Conservation (phyloP, 2,888 invertebrate genomes). For the Nomada ferruginata region DNA sequence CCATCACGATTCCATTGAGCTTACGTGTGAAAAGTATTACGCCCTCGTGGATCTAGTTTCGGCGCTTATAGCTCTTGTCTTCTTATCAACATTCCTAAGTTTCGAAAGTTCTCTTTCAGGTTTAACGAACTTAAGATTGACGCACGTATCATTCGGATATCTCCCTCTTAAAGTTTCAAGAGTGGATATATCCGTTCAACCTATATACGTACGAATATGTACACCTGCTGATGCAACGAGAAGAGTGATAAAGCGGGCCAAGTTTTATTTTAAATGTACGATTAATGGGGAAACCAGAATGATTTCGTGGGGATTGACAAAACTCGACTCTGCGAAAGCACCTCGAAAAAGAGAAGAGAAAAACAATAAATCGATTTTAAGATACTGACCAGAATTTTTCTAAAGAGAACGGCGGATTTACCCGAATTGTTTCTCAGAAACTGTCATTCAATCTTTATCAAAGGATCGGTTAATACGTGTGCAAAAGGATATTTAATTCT, state of each 20-base stretch:
- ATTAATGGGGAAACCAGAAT: neutral
- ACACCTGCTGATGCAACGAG: slow-evolving; percentile 8
- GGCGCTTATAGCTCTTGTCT: slow-evolving; percentile 4
- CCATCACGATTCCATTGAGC: slow-evolving; percentile 45
- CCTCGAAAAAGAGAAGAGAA: too few relatives aligned
- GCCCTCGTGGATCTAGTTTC: slow-evolving; percentile 3
- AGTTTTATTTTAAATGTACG: slow-evolving; percentile 40
- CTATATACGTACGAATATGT: slow-evolving; percentile 24
- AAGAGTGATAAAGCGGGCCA: neutral
- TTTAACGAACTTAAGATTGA: slow-evolving; percentile 43
- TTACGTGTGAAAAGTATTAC: slow-evolving; percentile 36
- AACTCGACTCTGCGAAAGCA: too few relatives aligned
- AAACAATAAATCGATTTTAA: too few relatives aligned
- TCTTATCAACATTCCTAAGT: slow-evolving; percentile 44
- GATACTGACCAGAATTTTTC: too few relatives aligned
- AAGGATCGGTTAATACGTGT: neutral
- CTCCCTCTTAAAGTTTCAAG: slow-evolving; percentile 20
- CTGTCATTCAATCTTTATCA: too few relatives aligned
- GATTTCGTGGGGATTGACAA: neutral
- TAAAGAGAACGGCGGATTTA: too few relatives aligned
- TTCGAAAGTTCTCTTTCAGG: slow-evolving; percentile 11
- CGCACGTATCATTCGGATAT: slow-evolving; percentile 3
- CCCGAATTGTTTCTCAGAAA: too few relatives aligned
- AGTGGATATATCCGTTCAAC: slow-evolving; percentile 36
- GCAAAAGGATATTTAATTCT: slow-evolving; percentile 6